Percentiles rank a stretch among this genome's conserved stretches.
phyloP scores from a whole-genome alignment of 1,140 invertebrate genomes.

The Trichoplusia ni region DNA sequence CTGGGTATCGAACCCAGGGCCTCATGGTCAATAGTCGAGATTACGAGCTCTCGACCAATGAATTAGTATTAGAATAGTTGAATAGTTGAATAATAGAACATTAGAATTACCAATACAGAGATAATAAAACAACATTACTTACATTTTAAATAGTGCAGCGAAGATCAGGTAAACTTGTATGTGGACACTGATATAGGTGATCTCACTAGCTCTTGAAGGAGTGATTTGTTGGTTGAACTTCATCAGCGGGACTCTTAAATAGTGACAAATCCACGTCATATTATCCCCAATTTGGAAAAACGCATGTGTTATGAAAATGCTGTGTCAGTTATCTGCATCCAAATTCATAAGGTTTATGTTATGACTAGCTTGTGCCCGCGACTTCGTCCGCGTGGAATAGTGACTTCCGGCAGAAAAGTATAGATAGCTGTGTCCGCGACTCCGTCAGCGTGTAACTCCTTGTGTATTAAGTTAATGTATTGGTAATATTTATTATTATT shows the following conservation, averaged over 20 bases:
- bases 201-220: neutral
- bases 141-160: neutral
- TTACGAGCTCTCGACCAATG: too few relatives aligned
- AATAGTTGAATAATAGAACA: neutral
- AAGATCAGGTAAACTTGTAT: neutral
- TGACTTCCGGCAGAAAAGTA: too few relatives aligned
- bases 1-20: too few relatives aligned
- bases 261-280: constrained; percentile 13
- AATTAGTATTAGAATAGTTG: neutral
- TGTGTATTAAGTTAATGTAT: too few relatives aligned
- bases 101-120: neutral
- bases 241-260: constrained; percentile 6
- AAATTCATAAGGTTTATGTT: too few relatives aligned
- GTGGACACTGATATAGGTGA: neutral
- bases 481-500: too few relatives aligned
- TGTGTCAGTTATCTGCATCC: constrained; percentile 4
- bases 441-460: too few relatives aligned
- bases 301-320: neutral
- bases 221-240: neutral
- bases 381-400: too few relatives aligned
- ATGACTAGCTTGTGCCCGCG: too few relatives aligned
- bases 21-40: too few relatives aligned
- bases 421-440: too few relatives aligned
- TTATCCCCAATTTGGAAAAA: neutral
- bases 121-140: neutral